Conservation (phyloP, 2,797 vertebrate genomes). For the Hydrophis major region DNA sequence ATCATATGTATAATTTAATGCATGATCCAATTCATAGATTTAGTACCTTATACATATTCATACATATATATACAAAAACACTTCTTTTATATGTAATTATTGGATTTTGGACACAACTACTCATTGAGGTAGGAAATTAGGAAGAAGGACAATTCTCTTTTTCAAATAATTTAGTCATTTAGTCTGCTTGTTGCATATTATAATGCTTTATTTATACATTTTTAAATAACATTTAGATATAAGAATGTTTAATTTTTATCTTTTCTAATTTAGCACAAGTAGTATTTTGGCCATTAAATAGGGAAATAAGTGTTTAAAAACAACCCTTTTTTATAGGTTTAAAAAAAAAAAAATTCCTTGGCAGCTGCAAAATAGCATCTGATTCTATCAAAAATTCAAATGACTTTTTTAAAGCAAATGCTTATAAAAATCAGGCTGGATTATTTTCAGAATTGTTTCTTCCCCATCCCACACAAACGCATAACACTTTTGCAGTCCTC, state of each 20-base stretch:
- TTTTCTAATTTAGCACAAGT: neutral
- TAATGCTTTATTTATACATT: neutral
- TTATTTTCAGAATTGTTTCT: neutral
- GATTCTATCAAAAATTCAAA: neutral
- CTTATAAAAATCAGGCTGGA: neutral
- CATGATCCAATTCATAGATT: neutral
- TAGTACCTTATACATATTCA: neutral
- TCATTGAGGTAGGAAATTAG: neutral
- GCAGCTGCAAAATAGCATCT: neutral
- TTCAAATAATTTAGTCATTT: neutral
- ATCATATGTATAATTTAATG: neutral
- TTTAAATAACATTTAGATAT: neutral
- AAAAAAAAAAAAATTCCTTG: neutral
- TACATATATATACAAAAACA: neutral
- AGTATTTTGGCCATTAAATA: neutral
- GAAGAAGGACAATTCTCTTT: neutral
- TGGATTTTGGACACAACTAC: neutral
- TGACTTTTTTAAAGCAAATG: neutral
- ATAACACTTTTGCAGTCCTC: neutral
- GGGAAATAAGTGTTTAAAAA: slow-evolving; percentile 6
- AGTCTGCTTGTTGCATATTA: neutral
- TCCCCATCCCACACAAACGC: neutral
- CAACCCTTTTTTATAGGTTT: neutral
- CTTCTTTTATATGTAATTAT: neutral
- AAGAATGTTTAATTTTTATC: neutral